Percentiles rank a stretch among this genome's conserved stretches.
phyloP scores from a whole-genome alignment of 2,797 vertebrate species.

The Lateolabrax maculatus region DNA sequence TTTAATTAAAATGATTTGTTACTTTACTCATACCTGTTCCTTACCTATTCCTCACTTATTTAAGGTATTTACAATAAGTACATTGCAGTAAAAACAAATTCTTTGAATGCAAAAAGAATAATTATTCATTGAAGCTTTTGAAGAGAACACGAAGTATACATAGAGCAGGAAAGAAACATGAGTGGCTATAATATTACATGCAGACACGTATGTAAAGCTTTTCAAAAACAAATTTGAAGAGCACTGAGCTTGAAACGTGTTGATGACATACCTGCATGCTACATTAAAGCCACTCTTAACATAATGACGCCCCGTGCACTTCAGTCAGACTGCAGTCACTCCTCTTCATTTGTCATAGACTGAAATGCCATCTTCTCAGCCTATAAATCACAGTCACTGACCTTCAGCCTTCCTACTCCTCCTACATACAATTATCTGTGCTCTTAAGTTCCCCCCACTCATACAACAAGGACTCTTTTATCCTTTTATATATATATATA shows the following conservation, averaged over 20 bases:
- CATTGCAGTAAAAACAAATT: neutral
- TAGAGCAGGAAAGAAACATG: neutral
- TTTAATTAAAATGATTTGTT: slow-evolving; percentile 39
- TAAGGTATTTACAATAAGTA: neutral
- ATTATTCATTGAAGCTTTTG: neutral
- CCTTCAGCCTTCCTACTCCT: slow-evolving; percentile 45
- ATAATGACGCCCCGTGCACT: slow-evolving; percentile 60
- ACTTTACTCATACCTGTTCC: no score
- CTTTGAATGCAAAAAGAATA: neutral
- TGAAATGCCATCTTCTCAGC: slow-evolving; percentile 62
- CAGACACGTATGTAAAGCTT: slow-evolving; percentile 22
- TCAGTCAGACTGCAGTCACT: slow-evolving; percentile 43
- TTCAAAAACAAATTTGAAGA: slow-evolving; percentile 25
- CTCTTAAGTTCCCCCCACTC: slow-evolving; percentile 38
- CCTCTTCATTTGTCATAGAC: slow-evolving; percentile 59
- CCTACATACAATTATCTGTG: slow-evolving; percentile 31
- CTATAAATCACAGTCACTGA: slow-evolving; percentile 40
- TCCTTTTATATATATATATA: neutral
- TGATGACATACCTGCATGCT: slow-evolving; percentile 37
- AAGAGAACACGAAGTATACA: neutral
- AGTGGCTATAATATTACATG: slow-evolving; percentile 7
- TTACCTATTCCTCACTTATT: neutral
- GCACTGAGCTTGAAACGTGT: slow-evolving; percentile 33
- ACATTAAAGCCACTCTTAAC: slow-evolving; percentile 56
- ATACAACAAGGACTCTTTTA: neutral